Percentiles rank a stretch among this genome's conserved stretches.
Conservation (phyloP, 2,797 vertebrate genomes). For the Gymnoscopelus braueri region DNA sequence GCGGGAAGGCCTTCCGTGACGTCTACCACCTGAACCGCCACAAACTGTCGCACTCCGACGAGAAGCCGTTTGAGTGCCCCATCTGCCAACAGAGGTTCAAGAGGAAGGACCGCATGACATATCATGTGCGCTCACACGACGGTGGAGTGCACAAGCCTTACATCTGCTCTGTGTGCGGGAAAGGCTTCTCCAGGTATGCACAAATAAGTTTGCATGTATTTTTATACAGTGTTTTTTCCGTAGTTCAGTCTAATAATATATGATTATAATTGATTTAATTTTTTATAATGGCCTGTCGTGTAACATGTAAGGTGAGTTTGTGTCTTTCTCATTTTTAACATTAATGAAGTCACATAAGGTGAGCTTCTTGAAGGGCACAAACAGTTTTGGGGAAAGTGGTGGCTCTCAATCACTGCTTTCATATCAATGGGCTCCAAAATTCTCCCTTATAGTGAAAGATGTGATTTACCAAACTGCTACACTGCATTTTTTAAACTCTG, state of each 20-base stretch:
- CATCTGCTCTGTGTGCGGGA: constrained; percentile 97
- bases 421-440: constrained; percentile 13
- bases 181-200: constrained; percentile 96
- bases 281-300: background rate
- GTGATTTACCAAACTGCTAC: background rate
- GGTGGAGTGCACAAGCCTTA: constrained; percentile 98
- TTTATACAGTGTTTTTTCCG: background rate
- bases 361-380: background rate
- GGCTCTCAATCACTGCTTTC: constrained; percentile 8
- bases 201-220: background rate
- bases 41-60: constrained; percentile 97
- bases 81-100: constrained; percentile 99
- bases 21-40: constrained; percentile 98
- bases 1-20: constrained; percentile 96
- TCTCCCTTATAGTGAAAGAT: background rate
- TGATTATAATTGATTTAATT: background rate
- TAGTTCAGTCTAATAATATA: too few species aligned
- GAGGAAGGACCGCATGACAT: constrained; percentile 98
- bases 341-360: background rate
- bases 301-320: background rate
- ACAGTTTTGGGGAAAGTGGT: background rate
- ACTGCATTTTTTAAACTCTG: background rate
- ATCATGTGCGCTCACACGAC: constrained; percentile 96
- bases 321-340: background rate
- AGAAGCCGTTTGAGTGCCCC: constrained; percentile 97